phyloP scores from a whole-genome alignment of 1,140 invertebrate genomes.

The Mactra quadrangularis region DNA sequence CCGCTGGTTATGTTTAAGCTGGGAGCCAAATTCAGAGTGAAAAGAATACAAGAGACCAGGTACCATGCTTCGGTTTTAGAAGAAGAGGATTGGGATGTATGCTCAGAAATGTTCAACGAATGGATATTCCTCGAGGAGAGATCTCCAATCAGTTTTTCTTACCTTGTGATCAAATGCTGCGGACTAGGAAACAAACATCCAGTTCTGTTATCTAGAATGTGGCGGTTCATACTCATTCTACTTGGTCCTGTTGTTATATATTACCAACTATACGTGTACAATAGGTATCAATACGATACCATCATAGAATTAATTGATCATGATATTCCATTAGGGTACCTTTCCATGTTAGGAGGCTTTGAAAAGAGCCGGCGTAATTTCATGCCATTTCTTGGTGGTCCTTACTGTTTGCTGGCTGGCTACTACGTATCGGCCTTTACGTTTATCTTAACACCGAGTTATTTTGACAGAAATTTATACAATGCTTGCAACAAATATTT shows the following conservation, averaged over 20 bases:
- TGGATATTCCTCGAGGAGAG: slow-evolving; percentile 19
- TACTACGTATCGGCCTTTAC: neutral
- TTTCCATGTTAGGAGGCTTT: slow-evolving; percentile 29
- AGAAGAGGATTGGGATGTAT: neutral
- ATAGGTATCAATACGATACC: neutral
- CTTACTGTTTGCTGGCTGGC: neutral
- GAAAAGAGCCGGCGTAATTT: slow-evolving; percentile 24
- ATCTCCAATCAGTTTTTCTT: slow-evolving; percentile 21
- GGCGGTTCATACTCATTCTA: neutral
- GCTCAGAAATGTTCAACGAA: neutral
- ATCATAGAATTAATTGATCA: slow-evolving; percentile 3
- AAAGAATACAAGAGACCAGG: neutral
- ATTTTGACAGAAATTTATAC: neutral
- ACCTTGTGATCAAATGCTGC: neutral
- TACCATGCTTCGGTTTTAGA: neutral
- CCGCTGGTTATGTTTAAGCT: neutral
- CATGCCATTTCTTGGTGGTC: slow-evolving; percentile 30
- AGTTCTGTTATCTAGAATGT: neutral
- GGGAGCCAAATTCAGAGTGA: neutral
- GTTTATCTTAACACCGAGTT: neutral
- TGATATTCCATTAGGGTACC: slow-evolving; percentile 23
- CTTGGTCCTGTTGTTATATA: slow-evolving; percentile 13
- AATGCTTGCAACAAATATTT: neutral
- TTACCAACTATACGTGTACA: slow-evolving; percentile 2
- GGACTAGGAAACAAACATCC: slow-evolving; percentile 18